phyloP scores from a whole-genome alignment of 2,888 invertebrate genomes.

The Dione vanillae region DNA sequence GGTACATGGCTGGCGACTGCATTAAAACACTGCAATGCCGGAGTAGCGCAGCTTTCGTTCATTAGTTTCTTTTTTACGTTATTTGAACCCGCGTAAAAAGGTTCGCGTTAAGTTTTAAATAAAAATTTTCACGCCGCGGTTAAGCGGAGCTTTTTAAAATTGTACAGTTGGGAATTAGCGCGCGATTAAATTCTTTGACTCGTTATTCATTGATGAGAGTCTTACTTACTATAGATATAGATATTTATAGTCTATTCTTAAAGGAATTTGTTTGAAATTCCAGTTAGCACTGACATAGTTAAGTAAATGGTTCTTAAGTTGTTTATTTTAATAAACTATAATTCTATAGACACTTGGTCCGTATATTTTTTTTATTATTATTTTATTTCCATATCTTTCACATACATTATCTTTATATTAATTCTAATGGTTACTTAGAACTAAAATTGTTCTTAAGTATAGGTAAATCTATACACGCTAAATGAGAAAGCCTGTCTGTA shows the following conservation, averaged over 20 bases:
- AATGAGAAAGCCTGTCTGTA: too few relatives aligned
- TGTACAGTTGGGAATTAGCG: conserved; percentile 22
- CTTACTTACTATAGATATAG: too few relatives aligned
- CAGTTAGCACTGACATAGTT: neutral
- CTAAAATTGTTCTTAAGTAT: too few relatives aligned
- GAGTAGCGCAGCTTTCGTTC: conserved; percentile 50
- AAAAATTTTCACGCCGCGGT: conserved; percentile 32
- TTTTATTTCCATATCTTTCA: too few relatives aligned
- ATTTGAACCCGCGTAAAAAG: conserved; percentile 48
- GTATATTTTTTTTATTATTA: too few relatives aligned
- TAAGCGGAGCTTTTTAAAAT: conserved; percentile 15
- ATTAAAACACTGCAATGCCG: conserved; percentile 53
- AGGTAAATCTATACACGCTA: too few relatives aligned
- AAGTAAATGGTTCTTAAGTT: neutral
- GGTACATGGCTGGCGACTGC: conserved; percentile 44
- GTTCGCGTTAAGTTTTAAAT: conserved; percentile 46
- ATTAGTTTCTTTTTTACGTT: conserved; percentile 50
- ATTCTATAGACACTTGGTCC: too few relatives aligned
- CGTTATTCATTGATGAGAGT: too few relatives aligned
- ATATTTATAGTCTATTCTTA: neutral
- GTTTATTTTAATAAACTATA: too few relatives aligned
- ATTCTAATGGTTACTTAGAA: too few relatives aligned
- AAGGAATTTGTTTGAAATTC: neutral
- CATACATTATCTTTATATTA: too few relatives aligned
- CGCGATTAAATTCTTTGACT: conserved; percentile 4